Base-by-base conservation (phyloP, 1,140 invertebrate genomes). In the Magallana ariakensis region DNA sequence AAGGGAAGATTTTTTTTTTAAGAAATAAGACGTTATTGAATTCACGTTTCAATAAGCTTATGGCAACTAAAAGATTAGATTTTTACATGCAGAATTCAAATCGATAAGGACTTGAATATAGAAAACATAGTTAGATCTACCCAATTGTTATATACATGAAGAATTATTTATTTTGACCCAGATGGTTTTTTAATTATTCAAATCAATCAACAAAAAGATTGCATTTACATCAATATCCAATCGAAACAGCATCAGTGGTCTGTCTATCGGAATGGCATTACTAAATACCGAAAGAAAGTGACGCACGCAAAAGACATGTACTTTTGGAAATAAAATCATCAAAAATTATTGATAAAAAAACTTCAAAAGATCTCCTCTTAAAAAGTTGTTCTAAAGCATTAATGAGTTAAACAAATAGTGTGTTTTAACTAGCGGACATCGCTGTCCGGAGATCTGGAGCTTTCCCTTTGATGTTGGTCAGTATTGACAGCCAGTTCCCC, bases 341-440 rank as follows among this genome's bases (percentile, higher is more conserved):
- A 33, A 75, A 75, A 75, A 75, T 75, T 75, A 75, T 75, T 75
- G 66, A 19, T 26, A 75, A 26, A 66, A 66, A 75, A 75, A 75
- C 66, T 75, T 75, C 66, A 75, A 75, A 75, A 75, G 66, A 26
- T 75, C 22, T 22, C 9, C 15, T 19, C 22, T 75, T 26, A 75
- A 75, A 75, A 75, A 75, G 13, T 19, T 26, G 4, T 13, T 13
- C 19, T 1, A 19, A 11, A 26, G 66, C 66, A 11, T 26, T 75
- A 75, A 75, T 75, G 66, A 75, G 22, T 75, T 75, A 75, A 22
- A 75, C 66, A 75, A 75, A 75, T 75, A 75, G 13, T 75, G 22
- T 75, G 33, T 75, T 75, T 75, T 75, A 75, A 75, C 66, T 26
- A 26, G 66, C 66, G 66, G 66, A 10, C 66, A 75, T 75, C 66